Conservation (phyloP, 92 coral and sea anemone genomes). For the Bergia sp. region DNA sequence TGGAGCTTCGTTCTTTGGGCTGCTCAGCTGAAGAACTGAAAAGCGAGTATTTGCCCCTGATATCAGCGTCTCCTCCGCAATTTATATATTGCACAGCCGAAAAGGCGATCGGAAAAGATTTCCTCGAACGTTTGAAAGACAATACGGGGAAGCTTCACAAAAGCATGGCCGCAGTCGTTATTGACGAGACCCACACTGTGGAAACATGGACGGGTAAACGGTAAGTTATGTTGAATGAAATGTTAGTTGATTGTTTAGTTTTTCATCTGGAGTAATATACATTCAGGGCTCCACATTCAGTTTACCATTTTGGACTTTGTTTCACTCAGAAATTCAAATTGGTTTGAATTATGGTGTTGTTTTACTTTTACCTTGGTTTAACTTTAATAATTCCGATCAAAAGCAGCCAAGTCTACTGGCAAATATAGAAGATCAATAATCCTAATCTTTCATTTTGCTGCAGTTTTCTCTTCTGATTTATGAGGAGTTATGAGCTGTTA, state of each 20-base stretch:
- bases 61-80: conserved; percentile 32
- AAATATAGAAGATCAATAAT: no score
- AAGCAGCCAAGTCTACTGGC: background rate
- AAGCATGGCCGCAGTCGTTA: conserved; percentile 29
- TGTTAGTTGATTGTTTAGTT: conserved; percentile 17
- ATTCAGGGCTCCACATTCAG: background rate
- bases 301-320: conserved; percentile 13
- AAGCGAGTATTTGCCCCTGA: conserved; percentile 23
- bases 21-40: background rate
- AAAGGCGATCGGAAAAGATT: conserved; percentile 28
- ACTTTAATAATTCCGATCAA: conserved; percentile 14
- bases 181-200: conserved; percentile 23
- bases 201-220: conserved; percentile 29
- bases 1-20: no score
- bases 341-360: conserved; percentile 3
- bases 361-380: conserved; percentile 21
- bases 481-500: no score
- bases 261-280: conserved; percentile 7
- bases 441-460: no score
- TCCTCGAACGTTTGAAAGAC: conserved; percentile 27
- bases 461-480: no score
- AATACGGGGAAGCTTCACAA: conserved; percentile 24
- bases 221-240: conserved; percentile 20
- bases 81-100: conserved; percentile 34
- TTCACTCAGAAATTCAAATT: conserved; percentile 7